These are phyloP conservation scores for Paramormyrops kingsleyae DNA, from an alignment of 2,113 vertebrate species.

Conservation along the genomic window DNA sequence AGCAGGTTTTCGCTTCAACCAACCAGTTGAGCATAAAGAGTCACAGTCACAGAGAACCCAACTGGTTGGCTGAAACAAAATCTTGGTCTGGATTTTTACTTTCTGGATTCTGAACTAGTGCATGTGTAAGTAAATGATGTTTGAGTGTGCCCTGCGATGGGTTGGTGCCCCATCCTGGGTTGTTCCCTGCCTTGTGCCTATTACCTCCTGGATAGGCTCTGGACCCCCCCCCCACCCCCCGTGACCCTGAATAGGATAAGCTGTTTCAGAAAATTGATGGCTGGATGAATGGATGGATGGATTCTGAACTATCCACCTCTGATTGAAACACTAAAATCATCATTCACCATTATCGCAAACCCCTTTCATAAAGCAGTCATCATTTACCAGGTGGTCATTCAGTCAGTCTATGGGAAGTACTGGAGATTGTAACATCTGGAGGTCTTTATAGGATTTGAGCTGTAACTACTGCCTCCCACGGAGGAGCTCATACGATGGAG, in stretches of 20 bases:
- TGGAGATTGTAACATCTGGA: neutral
- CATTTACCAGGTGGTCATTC: neutral
- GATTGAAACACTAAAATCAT: neutral
- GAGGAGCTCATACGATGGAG: neutral
- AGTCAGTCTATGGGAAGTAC: neutral
- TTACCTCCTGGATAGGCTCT: too few species aligned
- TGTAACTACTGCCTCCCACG: neutral
- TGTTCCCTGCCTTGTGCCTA: too few species aligned
- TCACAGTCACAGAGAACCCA: neutral
- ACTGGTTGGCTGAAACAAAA: neutral
- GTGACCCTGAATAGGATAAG: too few species aligned
- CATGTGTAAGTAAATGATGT: too few species aligned
- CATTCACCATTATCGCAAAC: neutral
- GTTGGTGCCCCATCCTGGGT: too few species aligned
- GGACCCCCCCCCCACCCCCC: too few species aligned
- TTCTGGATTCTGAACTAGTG: neutral
- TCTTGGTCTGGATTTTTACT: neutral
- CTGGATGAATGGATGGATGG: too few species aligned
- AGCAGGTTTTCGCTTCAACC: neutral
- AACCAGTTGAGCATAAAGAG: neutral
- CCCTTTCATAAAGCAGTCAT: neutral
- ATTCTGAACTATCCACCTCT: neutral
- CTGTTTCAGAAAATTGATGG: too few species aligned
- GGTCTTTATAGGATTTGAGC: neutral
- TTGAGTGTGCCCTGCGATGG: too few species aligned